Evolutionary conservation across 2,888 invertebrate genomes (phyloP).

Genomic region (Leptinotarsa juncta): DNA sequence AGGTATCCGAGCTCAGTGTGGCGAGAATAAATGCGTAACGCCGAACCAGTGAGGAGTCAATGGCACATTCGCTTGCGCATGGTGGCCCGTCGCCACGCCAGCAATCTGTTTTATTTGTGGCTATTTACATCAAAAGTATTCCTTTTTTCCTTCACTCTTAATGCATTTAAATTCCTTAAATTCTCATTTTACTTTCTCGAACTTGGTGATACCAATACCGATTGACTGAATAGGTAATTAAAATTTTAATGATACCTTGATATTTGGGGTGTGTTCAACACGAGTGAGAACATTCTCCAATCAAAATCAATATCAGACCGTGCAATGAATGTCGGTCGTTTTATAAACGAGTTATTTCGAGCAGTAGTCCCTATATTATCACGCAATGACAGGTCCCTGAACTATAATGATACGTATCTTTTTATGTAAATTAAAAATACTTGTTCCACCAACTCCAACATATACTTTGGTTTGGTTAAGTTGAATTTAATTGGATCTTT

Average conservation of each 20-base stretch:
- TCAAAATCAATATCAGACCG: slow-evolving; percentile 13
- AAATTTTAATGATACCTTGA: slow-evolving; percentile 36
- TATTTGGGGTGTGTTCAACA: slow-evolving; percentile 36
- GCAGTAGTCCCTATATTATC: slow-evolving; percentile 20
- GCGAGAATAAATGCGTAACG: no score
- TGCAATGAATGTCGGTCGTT: slow-evolving; percentile 17
- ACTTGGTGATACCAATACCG: not conserved
- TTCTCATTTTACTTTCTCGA: not conserved
- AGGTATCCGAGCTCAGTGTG: no score
- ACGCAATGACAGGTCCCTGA: slow-evolving; percentile 20
- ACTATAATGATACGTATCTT: slow-evolving; percentile 28
- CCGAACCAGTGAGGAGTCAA: no score
- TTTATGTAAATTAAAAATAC: slow-evolving; percentile 35
- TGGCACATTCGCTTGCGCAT: no score
- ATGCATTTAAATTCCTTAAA: not conserved
- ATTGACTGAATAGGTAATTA: slow-evolving; percentile 31
- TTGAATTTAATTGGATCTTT: slow-evolving; percentile 16
- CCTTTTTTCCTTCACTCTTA: no score
- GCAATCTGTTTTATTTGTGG: no score
- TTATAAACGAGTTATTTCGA: slow-evolving; percentile 15
- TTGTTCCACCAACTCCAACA: slow-evolving; percentile 24
- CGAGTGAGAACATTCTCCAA: slow-evolving; percentile 19
- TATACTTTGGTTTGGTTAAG: slow-evolving; percentile 25
- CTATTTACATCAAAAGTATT: no score
- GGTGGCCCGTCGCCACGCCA: no score